Evolutionary conservation across 2,888 invertebrate genomes (phyloP).

Genomic region (Tiphia femorata): DNA sequence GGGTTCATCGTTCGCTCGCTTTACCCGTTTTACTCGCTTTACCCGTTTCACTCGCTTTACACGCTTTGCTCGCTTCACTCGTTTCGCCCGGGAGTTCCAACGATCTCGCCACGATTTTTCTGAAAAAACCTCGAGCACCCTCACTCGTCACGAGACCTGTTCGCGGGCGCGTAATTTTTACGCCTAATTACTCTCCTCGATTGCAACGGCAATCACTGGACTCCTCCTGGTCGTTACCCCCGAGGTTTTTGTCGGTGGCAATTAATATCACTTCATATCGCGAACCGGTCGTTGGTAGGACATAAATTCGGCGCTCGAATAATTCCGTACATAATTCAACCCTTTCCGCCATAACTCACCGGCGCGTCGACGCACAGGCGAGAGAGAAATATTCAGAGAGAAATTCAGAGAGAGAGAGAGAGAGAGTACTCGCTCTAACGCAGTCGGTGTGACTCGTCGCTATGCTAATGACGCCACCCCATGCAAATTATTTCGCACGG

Average conservation of each 20-base stretch:
- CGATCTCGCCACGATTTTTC: too few relatives aligned
- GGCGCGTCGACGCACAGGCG: constrained; percentile 32
- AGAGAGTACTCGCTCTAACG: constrained; percentile 29
- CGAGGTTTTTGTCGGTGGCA: constrained; percentile 40
- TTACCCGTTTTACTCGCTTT: too few relatives aligned
- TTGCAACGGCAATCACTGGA: neutral
- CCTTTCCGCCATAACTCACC: constrained; percentile 65
- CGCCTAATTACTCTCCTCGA: neutral
- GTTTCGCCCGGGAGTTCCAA: too few relatives aligned
- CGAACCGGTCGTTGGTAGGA: constrained; percentile 37
- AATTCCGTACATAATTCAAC: constrained; percentile 67
- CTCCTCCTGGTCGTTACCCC: neutral
- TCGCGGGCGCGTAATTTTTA: too few relatives aligned
- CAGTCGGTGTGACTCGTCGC: constrained; percentile 34
- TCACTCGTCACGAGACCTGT: too few relatives aligned
- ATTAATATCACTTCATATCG: constrained; percentile 50
- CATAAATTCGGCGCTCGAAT: constrained; percentile 67
- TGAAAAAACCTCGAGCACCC: too few relatives aligned
- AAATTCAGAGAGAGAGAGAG: too few relatives aligned
- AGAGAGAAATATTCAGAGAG: too few relatives aligned
- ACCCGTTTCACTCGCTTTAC: too few relatives aligned
- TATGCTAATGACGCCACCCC: constrained; percentile 53
- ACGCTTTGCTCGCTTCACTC: too few relatives aligned
- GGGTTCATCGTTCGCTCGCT: too few relatives aligned
- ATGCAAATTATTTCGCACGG: constrained; percentile 51